Base-by-base conservation (phyloP, 2,113 vertebrate species). In the Proteles cristata region DNA sequence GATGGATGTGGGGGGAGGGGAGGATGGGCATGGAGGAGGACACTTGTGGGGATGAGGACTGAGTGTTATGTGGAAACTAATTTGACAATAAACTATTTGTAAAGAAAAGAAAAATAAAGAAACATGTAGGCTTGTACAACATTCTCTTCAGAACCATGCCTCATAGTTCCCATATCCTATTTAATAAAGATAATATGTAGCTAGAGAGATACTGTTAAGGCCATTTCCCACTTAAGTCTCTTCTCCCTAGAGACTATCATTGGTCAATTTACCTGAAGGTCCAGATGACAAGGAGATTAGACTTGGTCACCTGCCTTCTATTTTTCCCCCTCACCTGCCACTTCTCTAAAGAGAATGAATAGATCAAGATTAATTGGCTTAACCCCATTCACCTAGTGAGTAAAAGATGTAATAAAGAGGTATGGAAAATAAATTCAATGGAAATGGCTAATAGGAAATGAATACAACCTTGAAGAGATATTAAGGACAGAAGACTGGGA, bases 71-170 rank as follows among this genome's bases (percentile, higher is more conserved):
- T n/a, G n/a, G n/a, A n/a, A n/a, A n/a, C n/a, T n/a, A n/a, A n/a
- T n/a, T n/a, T n/a, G n/a, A n/a, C n/a, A n/a, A n/a, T n/a, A n/a
- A n/a, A n/a, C n/a, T n/a, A n/a, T n/a, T n/a, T n/a, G n/a, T n/a
- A n/a, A n/a, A n/a, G n/a, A n/a, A n/a, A n/a, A n/a, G n/a, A n/a
- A n/a, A n/a, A n/a, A n/a, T 69, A 28, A 33, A 80, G 33, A 12
- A 19, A 71, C 1, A 9, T 26, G 0, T 10, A 39, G 10, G 16
- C 7, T 26, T 7, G 35, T 0, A 39, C 0, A 10, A 28, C 4
- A 31, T 93, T 45, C 25, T 88, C 31, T 58, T 66, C 14, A 39
- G 19, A 74, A 5, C 7, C 11, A 35, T 14, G 6, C 19, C 39
- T 74, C 43, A 26, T 26, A 23, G 4, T 21, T 93, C 14, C 45